These are phyloP conservation scores for Sipha flava DNA, from an alignment of 1,140 invertebrate species.

Conservation along the genomic window DNA sequence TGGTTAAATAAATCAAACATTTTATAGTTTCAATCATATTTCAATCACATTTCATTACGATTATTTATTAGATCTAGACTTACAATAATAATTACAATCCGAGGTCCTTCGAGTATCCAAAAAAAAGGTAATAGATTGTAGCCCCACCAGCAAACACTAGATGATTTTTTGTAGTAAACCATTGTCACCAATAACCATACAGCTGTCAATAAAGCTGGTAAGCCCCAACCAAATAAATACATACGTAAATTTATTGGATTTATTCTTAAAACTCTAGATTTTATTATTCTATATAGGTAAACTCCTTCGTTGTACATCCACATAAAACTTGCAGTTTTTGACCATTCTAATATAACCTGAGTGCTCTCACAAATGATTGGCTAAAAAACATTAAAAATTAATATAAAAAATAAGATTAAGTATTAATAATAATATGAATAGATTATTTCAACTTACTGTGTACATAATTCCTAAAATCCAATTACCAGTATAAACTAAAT, in stretches of 20 bases:
- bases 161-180: conserved; percentile 43
- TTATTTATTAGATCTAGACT: conserved; percentile 41
- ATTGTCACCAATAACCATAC: conserved; percentile 62
- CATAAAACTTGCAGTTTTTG: conserved; percentile 81
- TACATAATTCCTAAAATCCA: conserved; percentile 59
- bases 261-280: conserved; percentile 45
- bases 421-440: neutral
- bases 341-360: conserved; percentile 75
- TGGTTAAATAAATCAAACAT: neutral
- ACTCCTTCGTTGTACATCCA: conserved; percentile 92
- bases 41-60: too few relatives aligned
- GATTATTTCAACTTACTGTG: conserved; percentile 53
- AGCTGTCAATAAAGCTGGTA: conserved; percentile 61
- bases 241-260: conserved; percentile 19
- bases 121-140: conserved; percentile 72
- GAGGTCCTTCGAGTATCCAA: conserved; percentile 80
- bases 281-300: conserved; percentile 77
- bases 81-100: conserved; percentile 66
- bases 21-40: too few relatives aligned
- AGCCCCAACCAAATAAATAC: conserved; percentile 64
- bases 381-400: conserved; percentile 47
- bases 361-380: conserved; percentile 67
- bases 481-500: conserved; percentile 38
- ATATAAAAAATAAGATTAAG: neutral
- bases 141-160: conserved; percentile 68